Evolutionary conservation across 1,140 invertebrate species (phyloP).

Genomic region (Bathynomus jamesi): DNA sequence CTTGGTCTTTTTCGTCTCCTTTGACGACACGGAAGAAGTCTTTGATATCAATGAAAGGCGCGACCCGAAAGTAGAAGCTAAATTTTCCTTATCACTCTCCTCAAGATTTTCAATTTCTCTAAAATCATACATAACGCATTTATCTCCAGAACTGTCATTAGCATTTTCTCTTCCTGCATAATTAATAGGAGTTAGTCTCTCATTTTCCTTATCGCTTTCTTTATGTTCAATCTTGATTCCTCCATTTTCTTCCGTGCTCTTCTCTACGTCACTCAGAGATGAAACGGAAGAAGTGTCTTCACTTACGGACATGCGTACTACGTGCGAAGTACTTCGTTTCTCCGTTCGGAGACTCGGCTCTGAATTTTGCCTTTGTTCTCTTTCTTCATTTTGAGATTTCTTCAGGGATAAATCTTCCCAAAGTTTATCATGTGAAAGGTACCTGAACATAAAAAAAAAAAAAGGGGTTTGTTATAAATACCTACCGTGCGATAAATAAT

Average conservation of each 20-base stretch:
- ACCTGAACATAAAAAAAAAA: background rate
- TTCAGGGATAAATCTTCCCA: background rate
- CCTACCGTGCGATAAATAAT: background rate
- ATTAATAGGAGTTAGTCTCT: background rate
- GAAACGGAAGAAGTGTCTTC: background rate
- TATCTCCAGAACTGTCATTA: background rate
- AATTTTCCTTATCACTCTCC: background rate
- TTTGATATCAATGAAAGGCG: background rate
- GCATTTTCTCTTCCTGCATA: too few relatives aligned
- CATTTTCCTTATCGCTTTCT: too few relatives aligned
- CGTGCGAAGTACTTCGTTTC: too few relatives aligned
- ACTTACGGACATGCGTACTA: background rate
- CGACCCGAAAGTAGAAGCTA: background rate
- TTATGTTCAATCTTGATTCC: too few relatives aligned
- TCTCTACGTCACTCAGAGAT: background rate
- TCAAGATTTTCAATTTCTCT: background rate
- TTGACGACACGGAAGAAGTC: background rate
- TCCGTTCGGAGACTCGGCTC: too few relatives aligned
- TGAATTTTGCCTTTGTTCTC: background rate
- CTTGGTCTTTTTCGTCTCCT: background rate
- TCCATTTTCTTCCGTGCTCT: background rate
- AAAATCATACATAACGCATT: background rate
- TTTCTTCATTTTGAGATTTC: background rate
- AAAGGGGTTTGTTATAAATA: background rate
- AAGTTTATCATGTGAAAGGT: background rate